Evolutionary conservation across 1,140 invertebrate genomes (phyloP).

Genomic region (Paralvinella palmiformis): DNA sequence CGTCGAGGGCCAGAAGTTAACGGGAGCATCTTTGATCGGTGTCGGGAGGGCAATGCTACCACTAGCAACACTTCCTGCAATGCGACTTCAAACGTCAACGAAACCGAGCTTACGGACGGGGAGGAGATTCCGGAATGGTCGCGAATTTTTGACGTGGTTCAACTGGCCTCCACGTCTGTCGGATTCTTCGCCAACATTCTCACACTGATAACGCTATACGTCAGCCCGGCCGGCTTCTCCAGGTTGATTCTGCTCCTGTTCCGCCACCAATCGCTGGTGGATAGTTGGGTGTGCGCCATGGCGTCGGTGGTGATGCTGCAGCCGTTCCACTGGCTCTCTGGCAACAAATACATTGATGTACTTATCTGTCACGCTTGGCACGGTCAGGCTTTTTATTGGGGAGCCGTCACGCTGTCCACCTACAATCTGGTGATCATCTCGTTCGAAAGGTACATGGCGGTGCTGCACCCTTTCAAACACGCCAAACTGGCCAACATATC

Average conservation of each 20-base stretch:
- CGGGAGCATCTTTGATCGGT: no score
- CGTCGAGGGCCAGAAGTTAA: no score
- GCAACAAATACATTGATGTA: constrained; percentile 4
- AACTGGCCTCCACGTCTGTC: background rate
- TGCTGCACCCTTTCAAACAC: constrained; percentile 6
- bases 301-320: background rate
- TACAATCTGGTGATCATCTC: constrained; percentile 16
- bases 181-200: constrained; percentile 1
- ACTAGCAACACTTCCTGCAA: no score
- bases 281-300: constrained; percentile 5
- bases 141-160: background rate
- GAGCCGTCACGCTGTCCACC: constrained; percentile 12
- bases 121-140: no score
- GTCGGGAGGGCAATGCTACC: no score
- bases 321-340: constrained; percentile 10
- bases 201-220: constrained; percentile 1
- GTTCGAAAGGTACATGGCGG: constrained; percentile 9
- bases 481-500: background rate
- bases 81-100: no score
- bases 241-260: background rate
- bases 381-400: constrained; percentile 14
- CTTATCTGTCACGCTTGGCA: constrained; percentile 14
- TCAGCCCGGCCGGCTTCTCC: background rate
- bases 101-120: no score
- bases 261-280: constrained; percentile 6